Percentiles rank a stretch among this genome's conserved stretches.
Conservation (phyloP, 2,797 vertebrate species). For the Distichodus sexfasciatus region DNA sequence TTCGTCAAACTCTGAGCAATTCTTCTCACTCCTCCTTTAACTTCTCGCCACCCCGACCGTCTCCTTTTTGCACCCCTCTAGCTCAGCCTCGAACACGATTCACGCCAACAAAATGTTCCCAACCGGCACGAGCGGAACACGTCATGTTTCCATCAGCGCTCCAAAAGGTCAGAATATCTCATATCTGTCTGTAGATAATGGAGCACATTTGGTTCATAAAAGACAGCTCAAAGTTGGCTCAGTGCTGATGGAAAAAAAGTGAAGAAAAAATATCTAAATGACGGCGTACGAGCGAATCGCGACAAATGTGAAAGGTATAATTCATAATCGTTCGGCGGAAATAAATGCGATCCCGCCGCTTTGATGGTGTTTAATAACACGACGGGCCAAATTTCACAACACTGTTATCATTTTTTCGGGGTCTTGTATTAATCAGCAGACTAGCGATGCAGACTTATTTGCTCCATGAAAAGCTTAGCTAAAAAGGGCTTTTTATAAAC, state of each 20-base stretch:
- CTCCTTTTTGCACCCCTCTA: conserved; percentile 11
- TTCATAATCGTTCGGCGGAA: no score
- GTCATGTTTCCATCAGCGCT: conserved; percentile 2
- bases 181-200: not conserved
- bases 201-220: not conserved
- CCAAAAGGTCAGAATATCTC: conserved; percentile 15
- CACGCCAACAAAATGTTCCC: conserved; percentile 26
- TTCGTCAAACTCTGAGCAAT: not conserved
- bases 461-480: not conserved
- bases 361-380: no score
- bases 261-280: no score
- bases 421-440: not conserved
- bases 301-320: no score
- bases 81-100: conserved; percentile 17
- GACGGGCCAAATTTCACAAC: no score
- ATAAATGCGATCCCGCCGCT: no score
- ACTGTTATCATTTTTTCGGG: no score
- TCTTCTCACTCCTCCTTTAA: conserved; percentile 12
- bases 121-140: conserved; percentile 18
- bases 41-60: conserved; percentile 28
- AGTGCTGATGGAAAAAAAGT: no score
- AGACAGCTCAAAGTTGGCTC: not conserved
- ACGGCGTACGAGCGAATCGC: no score
- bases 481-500: conserved; percentile 1
- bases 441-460: not conserved